Conservation (phyloP, 1,140 invertebrate species). For the Xylocopa sonorina region DNA sequence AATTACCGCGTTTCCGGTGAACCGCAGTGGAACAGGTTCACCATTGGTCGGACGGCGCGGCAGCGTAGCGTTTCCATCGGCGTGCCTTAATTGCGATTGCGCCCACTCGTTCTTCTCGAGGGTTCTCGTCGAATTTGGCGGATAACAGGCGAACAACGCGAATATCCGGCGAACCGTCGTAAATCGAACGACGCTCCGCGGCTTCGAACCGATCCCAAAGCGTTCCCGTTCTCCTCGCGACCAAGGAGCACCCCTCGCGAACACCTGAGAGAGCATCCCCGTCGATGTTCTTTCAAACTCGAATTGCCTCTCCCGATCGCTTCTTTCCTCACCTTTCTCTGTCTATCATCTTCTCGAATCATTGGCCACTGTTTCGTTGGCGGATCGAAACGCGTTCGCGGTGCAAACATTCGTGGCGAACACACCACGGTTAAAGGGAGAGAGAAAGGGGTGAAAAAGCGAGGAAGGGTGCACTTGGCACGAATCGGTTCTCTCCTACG, state of each 20-base stretch:
- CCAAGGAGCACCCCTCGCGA: background rate
- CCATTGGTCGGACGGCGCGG: background rate
- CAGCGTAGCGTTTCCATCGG: conserved; percentile 28
- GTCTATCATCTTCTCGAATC: background rate
- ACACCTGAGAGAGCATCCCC: background rate
- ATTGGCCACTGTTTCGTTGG: background rate
- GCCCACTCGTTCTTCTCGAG: background rate
- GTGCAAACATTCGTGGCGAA: background rate
- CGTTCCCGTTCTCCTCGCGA: background rate
- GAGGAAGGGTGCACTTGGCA: conserved; percentile 49
- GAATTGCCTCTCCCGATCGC: background rate
- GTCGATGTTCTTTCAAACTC: background rate
- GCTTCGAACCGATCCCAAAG: background rate
- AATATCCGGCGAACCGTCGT: conserved; percentile 9
- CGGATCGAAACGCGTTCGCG: background rate
- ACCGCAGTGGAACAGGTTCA: conserved; percentile 31
- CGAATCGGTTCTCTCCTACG: conserved; percentile 41
- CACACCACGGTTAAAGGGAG: too few species aligned
- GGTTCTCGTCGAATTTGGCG: conserved; percentile 19
- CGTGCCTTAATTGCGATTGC: conserved; percentile 56
- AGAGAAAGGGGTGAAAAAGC: conserved; percentile 17
- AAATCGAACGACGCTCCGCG: conserved; percentile 1
- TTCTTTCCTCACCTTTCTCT: background rate
- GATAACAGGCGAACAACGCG: conserved; percentile 30
- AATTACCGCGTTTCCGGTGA: conserved; percentile 32